These are phyloP conservation scores for Gavia stellata DNA, from an alignment of 2,113 vertebrate species.

Conservation along the genomic window DNA sequence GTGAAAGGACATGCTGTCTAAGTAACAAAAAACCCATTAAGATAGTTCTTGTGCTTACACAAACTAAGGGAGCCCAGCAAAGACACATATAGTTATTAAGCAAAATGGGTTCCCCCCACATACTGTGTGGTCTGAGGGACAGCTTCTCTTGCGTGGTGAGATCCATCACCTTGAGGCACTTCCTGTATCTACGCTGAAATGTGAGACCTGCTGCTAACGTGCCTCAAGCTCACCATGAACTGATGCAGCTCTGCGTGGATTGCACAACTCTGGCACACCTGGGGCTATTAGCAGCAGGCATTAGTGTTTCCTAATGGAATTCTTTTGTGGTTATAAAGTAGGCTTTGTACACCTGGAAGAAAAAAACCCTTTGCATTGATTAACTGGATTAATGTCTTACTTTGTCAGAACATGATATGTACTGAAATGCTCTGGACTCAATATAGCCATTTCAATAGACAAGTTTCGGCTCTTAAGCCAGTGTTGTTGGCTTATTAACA, in stretches of 20 bases:
- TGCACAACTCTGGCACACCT: neutral
- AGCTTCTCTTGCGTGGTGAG: neutral
- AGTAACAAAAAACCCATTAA: neutral
- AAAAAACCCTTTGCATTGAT: neutral
- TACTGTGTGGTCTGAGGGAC: neutral
- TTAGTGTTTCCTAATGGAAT: neutral
- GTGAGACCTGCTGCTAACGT: neutral
- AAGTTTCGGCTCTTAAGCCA: neutral
- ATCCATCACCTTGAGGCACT: neutral
- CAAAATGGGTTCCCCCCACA: neutral
- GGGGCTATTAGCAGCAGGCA: neutral
- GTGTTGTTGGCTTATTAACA: neutral
- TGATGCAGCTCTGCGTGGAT: neutral
- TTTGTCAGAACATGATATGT: neutral
- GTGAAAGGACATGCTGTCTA: neutral
- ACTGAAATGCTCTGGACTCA: neutral
- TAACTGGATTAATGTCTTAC: neutral
- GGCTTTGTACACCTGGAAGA: neutral
- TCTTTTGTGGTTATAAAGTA: neutral
- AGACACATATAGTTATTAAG: accelerated
- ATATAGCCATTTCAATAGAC: neutral
- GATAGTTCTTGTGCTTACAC: neutral
- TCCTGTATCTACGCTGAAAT: neutral
- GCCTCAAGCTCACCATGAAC: neutral
- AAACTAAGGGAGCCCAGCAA: neutral